phyloP scores from a whole-genome alignment of 2,113 vertebrate genomes.

The Misgurnus anguillicaudatus region DNA sequence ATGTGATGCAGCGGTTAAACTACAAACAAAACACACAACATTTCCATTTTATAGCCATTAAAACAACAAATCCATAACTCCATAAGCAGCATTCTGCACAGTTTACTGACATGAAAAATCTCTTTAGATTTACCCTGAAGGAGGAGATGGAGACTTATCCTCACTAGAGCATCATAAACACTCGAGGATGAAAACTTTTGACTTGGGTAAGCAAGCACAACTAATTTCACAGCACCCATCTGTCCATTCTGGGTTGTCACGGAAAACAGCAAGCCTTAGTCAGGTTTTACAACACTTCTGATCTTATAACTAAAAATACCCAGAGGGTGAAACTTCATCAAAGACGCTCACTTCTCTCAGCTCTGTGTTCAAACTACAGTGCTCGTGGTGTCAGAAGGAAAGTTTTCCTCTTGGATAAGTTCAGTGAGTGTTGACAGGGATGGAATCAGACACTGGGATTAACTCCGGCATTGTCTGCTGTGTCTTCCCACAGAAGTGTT shows the following conservation, averaged over 20 bases:
- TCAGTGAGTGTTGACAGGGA: slow-evolving; percentile 69
- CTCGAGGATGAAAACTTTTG: too few species aligned
- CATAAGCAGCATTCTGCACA: too few species aligned
- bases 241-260: too few species aligned
- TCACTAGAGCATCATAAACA: too few species aligned
- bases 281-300: too few species aligned
- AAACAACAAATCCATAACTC: neutral
- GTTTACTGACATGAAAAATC: too few species aligned
- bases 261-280: too few species aligned
- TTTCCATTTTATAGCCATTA: neutral
- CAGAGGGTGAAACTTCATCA: slow-evolving; percentile 74
- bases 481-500: slow-evolving; percentile 76
- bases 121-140: too few species aligned
- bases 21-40: slow-evolving; percentile 60
- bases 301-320: slow-evolving; percentile 48
- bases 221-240: too few species aligned
- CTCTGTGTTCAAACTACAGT: slow-evolving; percentile 69
- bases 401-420: slow-evolving; percentile 75
- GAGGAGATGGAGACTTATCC: too few species aligned
- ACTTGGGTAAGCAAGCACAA: too few species aligned
- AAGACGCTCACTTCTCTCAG: slow-evolving; percentile 71
- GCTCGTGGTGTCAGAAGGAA: slow-evolving; percentile 69
- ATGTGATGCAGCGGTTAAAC: slow-evolving; percentile 97
- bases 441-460: slow-evolving; percentile 81
- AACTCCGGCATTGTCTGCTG: slow-evolving; percentile 73